Evolutionary conservation across 2,797 vertebrate genomes (phyloP).

Genomic region (Monodelphis domestica): DNA sequence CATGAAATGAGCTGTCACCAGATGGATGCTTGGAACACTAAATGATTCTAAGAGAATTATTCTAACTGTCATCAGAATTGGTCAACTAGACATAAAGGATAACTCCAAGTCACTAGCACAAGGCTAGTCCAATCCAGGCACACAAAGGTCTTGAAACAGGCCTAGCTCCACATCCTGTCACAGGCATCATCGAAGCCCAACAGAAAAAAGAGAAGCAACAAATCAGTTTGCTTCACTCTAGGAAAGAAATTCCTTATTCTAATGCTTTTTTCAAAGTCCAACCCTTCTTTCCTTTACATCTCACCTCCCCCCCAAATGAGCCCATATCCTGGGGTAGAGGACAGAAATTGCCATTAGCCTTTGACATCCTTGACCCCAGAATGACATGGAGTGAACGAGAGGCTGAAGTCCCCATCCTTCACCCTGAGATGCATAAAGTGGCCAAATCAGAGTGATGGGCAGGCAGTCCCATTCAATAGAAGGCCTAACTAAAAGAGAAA

Average conservation of each 20-base stretch:
- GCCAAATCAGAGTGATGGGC: neutral
- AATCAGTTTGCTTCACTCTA: neutral
- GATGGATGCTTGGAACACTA: neutral
- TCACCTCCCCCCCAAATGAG: slow-evolving; percentile 39
- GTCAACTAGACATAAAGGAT: neutral
- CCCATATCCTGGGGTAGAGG: neutral
- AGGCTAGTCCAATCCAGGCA: neutral
- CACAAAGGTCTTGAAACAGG: neutral
- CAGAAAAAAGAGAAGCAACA: neutral
- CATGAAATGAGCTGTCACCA: slow-evolving; percentile 11
- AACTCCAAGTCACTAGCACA: neutral
- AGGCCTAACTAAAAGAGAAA: neutral
- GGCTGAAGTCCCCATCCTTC: neutral
- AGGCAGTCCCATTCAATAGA: neutral
- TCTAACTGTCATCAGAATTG: neutral
- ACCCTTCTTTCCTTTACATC: neutral
- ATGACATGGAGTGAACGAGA: neutral
- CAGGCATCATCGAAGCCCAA: neutral
- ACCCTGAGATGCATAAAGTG: neutral
- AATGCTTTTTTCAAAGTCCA: neutral
- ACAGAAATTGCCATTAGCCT: neutral
- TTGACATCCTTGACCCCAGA: neutral
- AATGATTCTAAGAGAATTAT: slow-evolving; percentile 27
- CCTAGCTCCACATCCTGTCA: neutral
- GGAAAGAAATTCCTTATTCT: neutral